Evolutionary conservation across 2,797 vertebrate species (phyloP), one percentile per base, ranked within the genome.

Genomic region (Rhynchotus rufescens): DNA sequence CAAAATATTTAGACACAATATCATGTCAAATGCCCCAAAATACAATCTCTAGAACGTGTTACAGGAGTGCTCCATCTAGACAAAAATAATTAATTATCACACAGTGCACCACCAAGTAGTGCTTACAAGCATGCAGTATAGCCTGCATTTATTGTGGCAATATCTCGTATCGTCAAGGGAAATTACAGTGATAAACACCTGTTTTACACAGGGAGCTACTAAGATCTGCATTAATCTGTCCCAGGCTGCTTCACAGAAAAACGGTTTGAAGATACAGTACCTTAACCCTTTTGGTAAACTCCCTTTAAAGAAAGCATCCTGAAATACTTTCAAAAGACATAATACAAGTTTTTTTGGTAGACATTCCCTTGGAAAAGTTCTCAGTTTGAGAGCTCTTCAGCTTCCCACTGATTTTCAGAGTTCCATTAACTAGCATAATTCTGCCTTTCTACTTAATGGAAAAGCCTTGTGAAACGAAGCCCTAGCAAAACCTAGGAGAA

Each of bases 181-280:
- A 96, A 95, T 96, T 88, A 96, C 32, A 80, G 69, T 73, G 86
- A 85, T 89, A 82, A 94, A 94, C 95, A 96, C 94, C 95, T 96
- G 94, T 76, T 90, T 92, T 83, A 85, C 40, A 78, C 0, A 54
- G 93, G 77, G 73, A 96, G 44, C 32, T 56, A 74, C 52, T 89
- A 80, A 74, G 74, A 69, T 30, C 56, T 32, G 47, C 52, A 19
- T 85, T 94, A 90, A 93, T 93, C 17, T 65, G 44, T 87, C 93
- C 84, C 90, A 85, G 49, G 90, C 61, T 87, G 69, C 66, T 61
- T 86, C 61, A 60, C 19, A 38, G 45, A 28, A 36, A 87, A 85
- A 72, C 4, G 20, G 11, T 38, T 52, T 51, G 45, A 89, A 78
- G 16, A 92, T 26, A 73, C 12, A 79, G 34, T 36, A 45, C 6